Evolutionary conservation across 2,888 invertebrate genomes (phyloP).

Genomic region (Drosophila emarginata): DNA sequence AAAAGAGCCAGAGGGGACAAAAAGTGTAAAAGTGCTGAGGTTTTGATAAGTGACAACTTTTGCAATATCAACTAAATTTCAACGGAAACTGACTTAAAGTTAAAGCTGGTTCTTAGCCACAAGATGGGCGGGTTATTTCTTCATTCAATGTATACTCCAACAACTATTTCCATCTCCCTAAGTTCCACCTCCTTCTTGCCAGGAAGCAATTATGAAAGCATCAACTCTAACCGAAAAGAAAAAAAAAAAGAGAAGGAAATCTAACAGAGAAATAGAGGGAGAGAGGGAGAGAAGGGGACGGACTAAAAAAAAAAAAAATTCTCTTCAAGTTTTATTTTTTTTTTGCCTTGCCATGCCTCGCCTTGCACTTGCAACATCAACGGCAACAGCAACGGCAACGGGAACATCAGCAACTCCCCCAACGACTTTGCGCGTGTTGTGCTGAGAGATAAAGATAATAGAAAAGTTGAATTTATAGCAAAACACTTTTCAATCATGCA

Average conservation of each 20-base stretch:
- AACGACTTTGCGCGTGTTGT: conserved; percentile 57
- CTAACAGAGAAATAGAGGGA: too few species aligned
- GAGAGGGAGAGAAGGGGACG: not conserved
- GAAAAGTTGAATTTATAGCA: conserved; percentile 70
- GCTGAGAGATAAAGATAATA: conserved; percentile 69
- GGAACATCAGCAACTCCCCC: not conserved
- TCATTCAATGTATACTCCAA: not conserved
- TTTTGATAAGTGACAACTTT: not conserved
- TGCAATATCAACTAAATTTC: conserved; percentile 3
- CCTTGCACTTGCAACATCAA: conserved; percentile 6
- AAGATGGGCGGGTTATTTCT: not conserved
- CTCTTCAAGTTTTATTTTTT: not conserved
- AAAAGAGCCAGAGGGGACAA: too few species aligned
- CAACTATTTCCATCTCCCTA: not conserved
- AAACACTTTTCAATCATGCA: conserved; percentile 75
- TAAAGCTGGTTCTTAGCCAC: not conserved
- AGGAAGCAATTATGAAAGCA: conserved; percentile 1
- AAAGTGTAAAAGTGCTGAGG: not conserved
- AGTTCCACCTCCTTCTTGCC: not conserved
- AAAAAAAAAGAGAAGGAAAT: not conserved
- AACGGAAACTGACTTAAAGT: conserved; percentile 4
- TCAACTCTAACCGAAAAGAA: conserved; percentile 3
- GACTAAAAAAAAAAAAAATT: not conserved
- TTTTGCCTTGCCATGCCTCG: not conserved
- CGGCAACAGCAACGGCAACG: not conserved